These are phyloP conservation scores for Siniperca scherzeri DNA, from an alignment of 2,797 vertebrate genomes.

Conservation along the genomic window DNA sequence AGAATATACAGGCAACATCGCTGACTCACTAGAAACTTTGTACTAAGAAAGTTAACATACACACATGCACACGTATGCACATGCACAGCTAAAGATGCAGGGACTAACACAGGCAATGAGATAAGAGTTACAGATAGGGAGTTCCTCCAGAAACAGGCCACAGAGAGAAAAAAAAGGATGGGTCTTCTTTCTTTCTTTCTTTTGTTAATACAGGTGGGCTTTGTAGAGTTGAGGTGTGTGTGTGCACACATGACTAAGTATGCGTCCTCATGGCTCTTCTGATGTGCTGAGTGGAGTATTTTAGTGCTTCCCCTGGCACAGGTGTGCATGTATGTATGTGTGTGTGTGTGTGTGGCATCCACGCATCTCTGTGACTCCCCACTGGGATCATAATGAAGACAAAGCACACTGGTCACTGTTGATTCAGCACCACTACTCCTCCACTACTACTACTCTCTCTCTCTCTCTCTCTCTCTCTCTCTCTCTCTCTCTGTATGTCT, in stretches of 20 bases:
- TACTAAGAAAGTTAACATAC: not conserved
- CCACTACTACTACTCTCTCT: conserved; percentile 71
- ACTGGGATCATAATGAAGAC: conserved; percentile 94
- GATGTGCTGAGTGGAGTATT: conserved; percentile 94
- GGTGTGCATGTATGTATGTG: conserved; percentile 44
- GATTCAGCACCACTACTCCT: conserved; percentile 88
- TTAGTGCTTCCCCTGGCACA: conserved; percentile 85
- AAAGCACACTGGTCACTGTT: conserved; percentile 93
- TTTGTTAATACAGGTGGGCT: conserved; percentile 59
- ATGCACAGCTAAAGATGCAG: conserved; percentile 16
- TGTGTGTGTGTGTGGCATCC: conserved; percentile 63
- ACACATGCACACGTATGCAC: not conserved
- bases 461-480: conserved; percentile 15
- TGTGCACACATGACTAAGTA: conserved; percentile 60
- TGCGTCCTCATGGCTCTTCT: conserved; percentile 89
- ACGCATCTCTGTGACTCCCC: conserved; percentile 80
- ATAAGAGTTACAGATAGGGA: not conserved
- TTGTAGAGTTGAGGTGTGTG: conserved; percentile 36
- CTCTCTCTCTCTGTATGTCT: conserved; percentile 32
- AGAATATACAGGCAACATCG: not conserved
- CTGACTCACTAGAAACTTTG: not conserved
- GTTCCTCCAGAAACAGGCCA: conserved; percentile 22
- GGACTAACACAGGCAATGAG: not conserved
- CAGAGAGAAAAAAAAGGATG: conserved; percentile 8
- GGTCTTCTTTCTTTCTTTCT: conserved; percentile 22